Conservation (phyloP, 2,113 vertebrate genomes). For the Condylura cristata region DNA sequence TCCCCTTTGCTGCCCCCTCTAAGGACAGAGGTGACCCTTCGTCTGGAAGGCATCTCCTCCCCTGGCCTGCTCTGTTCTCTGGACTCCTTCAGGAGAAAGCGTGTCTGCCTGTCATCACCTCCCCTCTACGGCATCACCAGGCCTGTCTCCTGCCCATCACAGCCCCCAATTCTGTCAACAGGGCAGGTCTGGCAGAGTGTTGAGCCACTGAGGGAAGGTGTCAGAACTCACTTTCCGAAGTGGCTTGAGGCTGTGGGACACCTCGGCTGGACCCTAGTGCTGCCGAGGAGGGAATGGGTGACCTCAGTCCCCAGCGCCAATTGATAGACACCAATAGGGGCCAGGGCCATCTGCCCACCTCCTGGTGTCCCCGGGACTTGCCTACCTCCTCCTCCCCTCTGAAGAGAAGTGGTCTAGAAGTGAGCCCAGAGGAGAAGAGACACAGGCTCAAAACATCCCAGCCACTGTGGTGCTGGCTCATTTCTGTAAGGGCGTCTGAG, state of each 20-base stretch:
- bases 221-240: not conserved
- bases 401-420: not conserved
- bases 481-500: not conserved
- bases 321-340: not conserved
- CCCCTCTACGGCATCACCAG: not conserved
- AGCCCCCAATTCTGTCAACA: not conserved
- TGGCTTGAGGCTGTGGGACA: not conserved
- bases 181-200: too few relatives aligned
- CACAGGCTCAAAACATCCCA: not conserved
- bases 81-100: not conserved
- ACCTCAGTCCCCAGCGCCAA: not conserved
- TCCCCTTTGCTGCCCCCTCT: not conserved
- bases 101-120: not conserved
- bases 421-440: not conserved
- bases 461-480: not conserved
- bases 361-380: not conserved
- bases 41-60: not conserved
- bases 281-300: not conserved
- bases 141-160: rapidly evolving
- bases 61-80: not conserved
- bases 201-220: not conserved
- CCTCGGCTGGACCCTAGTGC: not conserved
- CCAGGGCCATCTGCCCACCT: not conserved
- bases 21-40: not conserved
- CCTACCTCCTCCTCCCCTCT: not conserved